Base-by-base conservation (phyloP, 2,888 invertebrate species). In the Arge pagana region DNA sequence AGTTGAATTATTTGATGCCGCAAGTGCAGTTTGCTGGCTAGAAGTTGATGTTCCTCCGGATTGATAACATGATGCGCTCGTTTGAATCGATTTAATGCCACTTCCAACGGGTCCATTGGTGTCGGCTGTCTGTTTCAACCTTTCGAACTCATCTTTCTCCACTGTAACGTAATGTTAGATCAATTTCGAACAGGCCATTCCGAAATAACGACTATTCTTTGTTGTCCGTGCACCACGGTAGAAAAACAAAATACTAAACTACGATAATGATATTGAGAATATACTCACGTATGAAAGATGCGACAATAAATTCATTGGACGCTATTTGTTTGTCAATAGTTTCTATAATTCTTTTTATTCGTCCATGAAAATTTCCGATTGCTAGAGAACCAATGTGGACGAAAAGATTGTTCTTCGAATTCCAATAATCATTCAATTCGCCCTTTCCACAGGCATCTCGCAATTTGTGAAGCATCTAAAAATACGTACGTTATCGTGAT, bases 371-470 rank as follows among this genome's bases (percentile, higher is more conserved):
- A 4, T 58, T 50, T 1, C 0, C 0, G 35, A 67, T 52, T 54
- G 62, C 51, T 0, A 0, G 0, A 1, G 0, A 0, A 0, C 8
- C 1, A 6, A 65, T 53, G 2, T 19, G 59, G 1, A 16, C 71
- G 0, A 83, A 67, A 6, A 83, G 68, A 62, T 83, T 82, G 40
- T 78, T 73, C 0, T 66, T 59, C 2, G 61, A 61, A 45, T 81
- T 77, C 83, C 83, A 83, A 52, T 78, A 82, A 57, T 80, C 81
- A 0, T 68, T 68, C 23, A 83, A 78, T 1, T 61, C 61, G 0
- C 68, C 62, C 0, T 45, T 49, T 0, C 63, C 54, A 10, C 81
- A 57, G 1, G 77, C 78, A 0, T 65, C 48, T 18, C 74, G 58
- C 3, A 83, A 70, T 41, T 69, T 74, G 15, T 61, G 57, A 5